Conservation (phyloP, 1,140 invertebrate species). For the Prorops nasuta region DNA sequence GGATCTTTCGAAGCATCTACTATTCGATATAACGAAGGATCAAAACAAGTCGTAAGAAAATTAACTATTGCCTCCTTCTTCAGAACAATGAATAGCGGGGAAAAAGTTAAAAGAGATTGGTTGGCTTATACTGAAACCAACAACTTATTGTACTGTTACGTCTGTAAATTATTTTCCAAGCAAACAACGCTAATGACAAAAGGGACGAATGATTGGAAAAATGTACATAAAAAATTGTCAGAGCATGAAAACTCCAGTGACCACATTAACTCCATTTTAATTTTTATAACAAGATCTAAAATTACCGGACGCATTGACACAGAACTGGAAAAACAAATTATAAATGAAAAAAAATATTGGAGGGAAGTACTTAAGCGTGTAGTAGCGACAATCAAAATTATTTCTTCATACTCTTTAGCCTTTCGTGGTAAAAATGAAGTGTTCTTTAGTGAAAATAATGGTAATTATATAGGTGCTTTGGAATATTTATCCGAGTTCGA, state of each 20-base stretch:
- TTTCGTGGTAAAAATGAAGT: conserved; percentile 29
- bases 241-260: conserved; percentile 11
- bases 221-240: background rate
- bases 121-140: conserved; percentile 16
- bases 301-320: background rate
- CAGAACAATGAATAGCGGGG: too few relatives aligned
- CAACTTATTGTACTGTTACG: conserved; percentile 15
- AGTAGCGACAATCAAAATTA: conserved; percentile 26
- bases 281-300: background rate
- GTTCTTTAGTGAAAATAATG: conserved; percentile 31
- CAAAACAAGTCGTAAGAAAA: too few relatives aligned
- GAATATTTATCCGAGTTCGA: conserved; percentile 13
- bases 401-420: conserved; percentile 25
- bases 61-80: too few relatives aligned
- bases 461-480: conserved; percentile 31
- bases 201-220: conserved; percentile 18
- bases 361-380: conserved; percentile 26
- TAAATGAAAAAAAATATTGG: conserved; percentile 26
- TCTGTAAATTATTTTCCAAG: conserved; percentile 11
- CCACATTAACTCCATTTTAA: conserved; percentile 1
- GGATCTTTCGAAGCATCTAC: too few relatives aligned
- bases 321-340: conserved; percentile 1
- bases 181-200: conserved; percentile 2
- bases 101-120: too few relatives aligned
- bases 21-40: too few relatives aligned